Percentiles rank a stretch among this genome's conserved stretches.
Evolutionary conservation across 1,140 invertebrate species (phyloP).

Genomic region (Cataglyphis hispanica): DNA sequence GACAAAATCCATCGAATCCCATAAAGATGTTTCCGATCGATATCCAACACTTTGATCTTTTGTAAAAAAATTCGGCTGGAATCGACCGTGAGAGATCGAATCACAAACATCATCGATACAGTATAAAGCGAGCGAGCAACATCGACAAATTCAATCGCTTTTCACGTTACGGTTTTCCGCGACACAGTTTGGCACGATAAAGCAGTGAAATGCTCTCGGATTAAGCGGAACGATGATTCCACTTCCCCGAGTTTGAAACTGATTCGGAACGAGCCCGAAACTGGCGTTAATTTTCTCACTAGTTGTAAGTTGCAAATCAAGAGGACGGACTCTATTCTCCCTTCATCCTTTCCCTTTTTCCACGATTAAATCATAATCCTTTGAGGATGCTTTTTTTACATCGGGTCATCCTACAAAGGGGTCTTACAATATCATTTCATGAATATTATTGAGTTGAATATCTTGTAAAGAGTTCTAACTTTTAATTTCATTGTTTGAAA

Average conservation of each 20-base stretch:
- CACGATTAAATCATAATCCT: constrained; percentile 53
- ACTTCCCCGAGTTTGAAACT: constrained; percentile 52
- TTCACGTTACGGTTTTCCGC: constrained; percentile 1
- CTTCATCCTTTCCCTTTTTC: neutral
- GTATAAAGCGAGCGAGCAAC: neutral
- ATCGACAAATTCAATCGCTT: constrained; percentile 13
- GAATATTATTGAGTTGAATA: constrained; percentile 48
- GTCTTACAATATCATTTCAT: constrained; percentile 27
- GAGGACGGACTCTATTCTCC: neutral
- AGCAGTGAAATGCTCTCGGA: constrained; percentile 39
- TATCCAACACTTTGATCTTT: neutral
- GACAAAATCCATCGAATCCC: neutral
- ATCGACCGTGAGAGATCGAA: neutral
- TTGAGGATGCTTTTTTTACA: constrained; percentile 7
- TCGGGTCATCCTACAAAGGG: neutral
- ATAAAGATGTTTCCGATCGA: neutral
- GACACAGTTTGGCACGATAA: constrained; percentile 21
- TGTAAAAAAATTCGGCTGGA: constrained; percentile 9
- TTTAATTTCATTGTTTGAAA: constrained; percentile 19
- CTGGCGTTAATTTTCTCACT: constrained; percentile 39
- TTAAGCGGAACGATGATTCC: constrained; percentile 51
- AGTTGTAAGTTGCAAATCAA: constrained; percentile 41
- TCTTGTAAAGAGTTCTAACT: constrained; percentile 35
- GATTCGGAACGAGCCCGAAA: constrained; percentile 43
- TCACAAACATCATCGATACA: neutral